A percentile compares a stretch with the other conserved stretches of the same genome.
Conservation (phyloP, 1,140 invertebrate species). For the Hypothenemus hampei region DNA sequence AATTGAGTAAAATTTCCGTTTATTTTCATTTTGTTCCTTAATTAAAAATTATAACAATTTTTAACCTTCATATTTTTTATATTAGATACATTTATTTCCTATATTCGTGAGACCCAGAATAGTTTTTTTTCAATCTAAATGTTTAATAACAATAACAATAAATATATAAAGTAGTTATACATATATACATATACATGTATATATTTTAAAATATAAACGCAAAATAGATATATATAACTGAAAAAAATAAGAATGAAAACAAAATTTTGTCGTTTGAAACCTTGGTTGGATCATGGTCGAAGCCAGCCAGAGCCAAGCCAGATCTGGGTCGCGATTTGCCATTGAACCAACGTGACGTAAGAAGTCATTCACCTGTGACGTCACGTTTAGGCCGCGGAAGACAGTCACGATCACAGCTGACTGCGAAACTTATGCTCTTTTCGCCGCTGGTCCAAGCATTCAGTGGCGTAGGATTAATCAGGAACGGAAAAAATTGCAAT, state of each 20-base stretch:
- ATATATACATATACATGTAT: too few relatives aligned
- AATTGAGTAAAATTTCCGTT: too few relatives aligned
- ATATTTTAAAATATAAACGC: not conserved
- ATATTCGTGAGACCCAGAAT: too few relatives aligned
- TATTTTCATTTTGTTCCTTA: too few relatives aligned
- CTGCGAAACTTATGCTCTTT: conserved; percentile 32
- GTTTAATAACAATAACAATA: too few relatives aligned
- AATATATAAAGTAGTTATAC: too few relatives aligned
- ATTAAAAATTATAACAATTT: too few relatives aligned
- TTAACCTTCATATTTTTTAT: too few relatives aligned
- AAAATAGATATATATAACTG: not conserved
- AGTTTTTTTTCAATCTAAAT: too few relatives aligned
- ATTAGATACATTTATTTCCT: too few relatives aligned
- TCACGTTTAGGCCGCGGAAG: conserved; percentile 39
- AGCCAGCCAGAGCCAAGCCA: conserved; percentile 25
- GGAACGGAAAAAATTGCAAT: too few relatives aligned
- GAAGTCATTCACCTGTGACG: conserved; percentile 47
- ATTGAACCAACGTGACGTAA: conserved; percentile 47
- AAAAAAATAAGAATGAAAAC: conserved; percentile 3
- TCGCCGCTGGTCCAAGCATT: not conserved
- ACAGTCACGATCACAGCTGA: conserved; percentile 40
- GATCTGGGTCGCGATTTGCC: conserved; percentile 49
- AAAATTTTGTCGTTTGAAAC: conserved; percentile 14
- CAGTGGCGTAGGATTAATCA: conserved; percentile 3
- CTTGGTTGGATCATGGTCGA: conserved; percentile 24